Evolutionary conservation across 2,888 invertebrate species (phyloP), one percentile per base, ranked within the genome.

Genomic region (Lasioglossum malachurum): DNA sequence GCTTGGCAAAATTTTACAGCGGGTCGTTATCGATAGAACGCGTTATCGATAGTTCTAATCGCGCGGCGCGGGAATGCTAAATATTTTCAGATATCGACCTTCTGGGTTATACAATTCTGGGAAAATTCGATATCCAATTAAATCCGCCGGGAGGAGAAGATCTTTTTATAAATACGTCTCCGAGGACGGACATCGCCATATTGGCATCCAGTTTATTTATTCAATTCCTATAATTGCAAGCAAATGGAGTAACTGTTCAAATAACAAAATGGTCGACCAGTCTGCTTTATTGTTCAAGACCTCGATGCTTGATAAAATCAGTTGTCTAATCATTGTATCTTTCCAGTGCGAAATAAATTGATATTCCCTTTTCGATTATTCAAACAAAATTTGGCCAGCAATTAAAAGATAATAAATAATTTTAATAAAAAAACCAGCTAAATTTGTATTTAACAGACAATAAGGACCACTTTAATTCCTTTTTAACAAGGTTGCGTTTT

Each of bases 1-100:
- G 72, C 46, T 76, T 46, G 35, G 71, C 53, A 80, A 79, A 76
- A 84, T 38, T 87, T 77, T 82, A 41, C 77, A 38, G 74, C 57
- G 31, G 1, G 0, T 1, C 23, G 38, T 82, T 85, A 85, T 82
- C 85, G 69, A 69, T 57, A 53, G 12, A 19, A 14, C 23, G 4
- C 53, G 64, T 85, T 87, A 87, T 85, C 87, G 35, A 87, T 85
- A 74, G 60, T 85, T 82, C 76, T 81, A 84, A 82, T 71, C 87
- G 41, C 16, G n/a, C 53, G 46, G 14, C 64, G 53, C 53, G 72
- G 78, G 69, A 86, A 84, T 84, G 78, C 85, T 76, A 78, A 84
- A 84, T 76, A 87, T 87, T 85, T 78, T 75, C 73, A 64, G 75
- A 85, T 79, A 53, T 38, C 49, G 75, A 46, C 77, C 71, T 71